Percentiles rank a stretch among this genome's conserved stretches.
Evolutionary conservation across 1,140 invertebrate species (phyloP).

Genomic region (Ceratitis capitata): DNA sequence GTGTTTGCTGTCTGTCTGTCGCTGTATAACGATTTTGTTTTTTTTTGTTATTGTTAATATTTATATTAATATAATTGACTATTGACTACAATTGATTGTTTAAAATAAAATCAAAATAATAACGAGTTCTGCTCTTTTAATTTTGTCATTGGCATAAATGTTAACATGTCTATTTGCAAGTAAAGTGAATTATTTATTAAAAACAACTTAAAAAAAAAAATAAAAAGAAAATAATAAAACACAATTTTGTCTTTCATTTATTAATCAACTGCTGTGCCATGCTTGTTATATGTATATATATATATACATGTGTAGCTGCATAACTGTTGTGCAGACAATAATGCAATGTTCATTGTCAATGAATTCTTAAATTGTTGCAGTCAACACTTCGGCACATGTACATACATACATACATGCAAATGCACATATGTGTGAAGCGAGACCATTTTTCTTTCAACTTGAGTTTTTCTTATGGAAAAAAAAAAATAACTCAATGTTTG

Average conservation of each 20-base stretch:
- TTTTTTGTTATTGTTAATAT: slow-evolving; percentile 10
- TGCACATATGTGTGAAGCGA: not conserved
- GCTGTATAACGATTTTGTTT: not conserved
- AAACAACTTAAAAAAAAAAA: not conserved
- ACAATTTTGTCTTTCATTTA: not conserved
- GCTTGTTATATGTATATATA: too few relatives aligned
- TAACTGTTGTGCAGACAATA: not conserved
- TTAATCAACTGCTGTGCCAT: not conserved
- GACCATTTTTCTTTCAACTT: not conserved
- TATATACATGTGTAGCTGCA: too few relatives aligned
- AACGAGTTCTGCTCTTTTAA: slow-evolving; percentile 37
- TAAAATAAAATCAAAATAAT: not conserved
- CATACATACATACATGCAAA: not conserved
- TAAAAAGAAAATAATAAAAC: not conserved
- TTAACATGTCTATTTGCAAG: slow-evolving; percentile 7
- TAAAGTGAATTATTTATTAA: not conserved
- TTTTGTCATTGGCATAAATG: slow-evolving; percentile 38
- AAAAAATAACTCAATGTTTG: not conserved
- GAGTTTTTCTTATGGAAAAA: not conserved
- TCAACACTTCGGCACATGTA: not conserved
- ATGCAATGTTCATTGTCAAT: not conserved
- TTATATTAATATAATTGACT: too few relatives aligned
- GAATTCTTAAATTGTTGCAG: not conserved
- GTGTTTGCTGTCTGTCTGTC: slow-evolving; percentile 21
- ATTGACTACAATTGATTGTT: too few relatives aligned